A percentile compares a stretch with the other conserved stretches of the same genome.
phyloP scores from a whole-genome alignment of 2,797 vertebrate species.

The Enteromius trimaculatus region DNA sequence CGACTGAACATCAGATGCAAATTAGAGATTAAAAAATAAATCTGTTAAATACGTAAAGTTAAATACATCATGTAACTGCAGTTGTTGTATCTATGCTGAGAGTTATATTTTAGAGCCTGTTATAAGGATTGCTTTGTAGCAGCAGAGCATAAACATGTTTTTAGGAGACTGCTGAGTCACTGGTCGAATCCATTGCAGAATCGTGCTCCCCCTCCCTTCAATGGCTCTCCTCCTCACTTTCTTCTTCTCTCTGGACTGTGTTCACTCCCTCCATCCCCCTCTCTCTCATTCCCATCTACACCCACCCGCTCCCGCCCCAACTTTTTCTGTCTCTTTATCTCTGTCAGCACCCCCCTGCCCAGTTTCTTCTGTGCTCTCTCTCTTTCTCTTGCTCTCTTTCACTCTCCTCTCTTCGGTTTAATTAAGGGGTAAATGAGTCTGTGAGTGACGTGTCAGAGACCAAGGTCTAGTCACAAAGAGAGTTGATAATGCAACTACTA shows the following conservation, averaged over 20 bases:
- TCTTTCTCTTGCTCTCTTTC: conserved; percentile 50
- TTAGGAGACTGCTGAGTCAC: conserved; percentile 76
- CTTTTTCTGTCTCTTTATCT: conserved; percentile 47
- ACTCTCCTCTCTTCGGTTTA: conserved; percentile 65
- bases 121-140: conserved; percentile 40
- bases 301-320: conserved; percentile 52
- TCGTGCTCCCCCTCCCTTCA: conserved; percentile 65
- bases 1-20: neutral
- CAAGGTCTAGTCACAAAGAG: conserved; percentile 62
- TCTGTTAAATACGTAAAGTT: neutral
- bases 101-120: conserved; percentile 32
- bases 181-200: conserved; percentile 60
- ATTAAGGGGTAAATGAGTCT: conserved; percentile 69
- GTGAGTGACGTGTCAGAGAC: conserved; percentile 61
- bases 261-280: conserved; percentile 15
- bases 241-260: neutral
- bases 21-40: neutral
- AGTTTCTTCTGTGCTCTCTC: conserved; percentile 7
- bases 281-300: conserved; percentile 38
- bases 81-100: conserved; percentile 43
- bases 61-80: conserved; percentile 27
- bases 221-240: conserved; percentile 37
- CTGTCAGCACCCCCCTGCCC: conserved; percentile 27
- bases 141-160: conserved; percentile 57
- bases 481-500: conserved; percentile 66